Evolutionary conservation across 2,888 invertebrate genomes (phyloP).

Genomic region (Drosophila peninsularis): DNA sequence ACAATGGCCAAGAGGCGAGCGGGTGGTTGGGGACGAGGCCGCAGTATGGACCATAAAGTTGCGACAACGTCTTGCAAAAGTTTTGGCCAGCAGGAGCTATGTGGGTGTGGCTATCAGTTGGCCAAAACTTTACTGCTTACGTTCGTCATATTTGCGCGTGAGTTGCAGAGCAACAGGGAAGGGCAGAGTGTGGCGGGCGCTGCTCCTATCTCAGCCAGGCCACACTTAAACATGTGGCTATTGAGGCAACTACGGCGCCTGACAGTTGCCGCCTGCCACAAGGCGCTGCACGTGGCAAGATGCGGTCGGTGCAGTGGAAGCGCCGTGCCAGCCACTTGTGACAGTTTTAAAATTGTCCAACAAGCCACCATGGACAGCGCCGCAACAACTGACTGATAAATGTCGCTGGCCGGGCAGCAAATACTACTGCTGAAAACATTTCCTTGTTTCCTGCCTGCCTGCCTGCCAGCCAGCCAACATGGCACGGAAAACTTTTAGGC

Average conservation of each 20-base stretch:
- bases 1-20: slow-evolving; percentile 6
- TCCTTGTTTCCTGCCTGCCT: slow-evolving; percentile 74
- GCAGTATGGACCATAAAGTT: slow-evolving; percentile 75
- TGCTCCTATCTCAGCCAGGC: slow-evolving; percentile 42
- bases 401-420: slow-evolving; percentile 77
- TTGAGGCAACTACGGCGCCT: slow-evolving; percentile 44
- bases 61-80: slow-evolving; percentile 62
- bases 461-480: slow-evolving; percentile 28
- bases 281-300: slow-evolving; percentile 22
- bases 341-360: slow-evolving; percentile 80
- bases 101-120: slow-evolving; percentile 73
- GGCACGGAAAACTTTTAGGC: slow-evolving; percentile 76
- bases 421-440: slow-evolving; percentile 77
- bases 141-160: slow-evolving; percentile 81
- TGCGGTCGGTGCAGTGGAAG: slow-evolving; percentile 8
- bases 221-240: slow-evolving; percentile 56
- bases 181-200: slow-evolving; percentile 4
- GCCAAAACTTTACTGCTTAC: slow-evolving; percentile 80
- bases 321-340: slow-evolving; percentile 66
- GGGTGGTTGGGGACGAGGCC: neutral
- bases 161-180: slow-evolving; percentile 25
- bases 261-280: slow-evolving; percentile 46
- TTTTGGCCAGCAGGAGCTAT: slow-evolving; percentile 67
- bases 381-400: slow-evolving; percentile 81
- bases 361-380: slow-evolving; percentile 61